Evolutionary conservation across 2,888 invertebrate species (phyloP).

Genomic region (Drosophila monieri): DNA sequence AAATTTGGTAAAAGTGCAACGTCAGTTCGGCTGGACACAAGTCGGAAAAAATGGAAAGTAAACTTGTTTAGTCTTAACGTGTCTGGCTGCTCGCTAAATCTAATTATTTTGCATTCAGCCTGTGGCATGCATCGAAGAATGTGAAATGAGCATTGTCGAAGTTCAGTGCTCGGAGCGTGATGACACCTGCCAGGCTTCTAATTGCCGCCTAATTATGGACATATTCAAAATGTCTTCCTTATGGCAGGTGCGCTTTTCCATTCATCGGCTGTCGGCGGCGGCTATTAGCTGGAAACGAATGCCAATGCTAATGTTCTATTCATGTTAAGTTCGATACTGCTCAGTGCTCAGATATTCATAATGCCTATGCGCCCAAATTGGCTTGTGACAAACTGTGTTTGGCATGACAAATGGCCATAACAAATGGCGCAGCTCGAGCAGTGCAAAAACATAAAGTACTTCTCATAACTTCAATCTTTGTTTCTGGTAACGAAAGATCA

Average conservation of each 20-base stretch:
- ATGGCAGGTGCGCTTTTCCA: slow-evolving; percentile 10
- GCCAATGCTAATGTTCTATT: slow-evolving; percentile 67
- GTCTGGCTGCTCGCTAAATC: slow-evolving; percentile 20
- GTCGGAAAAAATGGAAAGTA: slow-evolving; percentile 68
- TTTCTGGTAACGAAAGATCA: background rate
- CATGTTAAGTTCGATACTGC: slow-evolving; percentile 54
- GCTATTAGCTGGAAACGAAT: slow-evolving; percentile 18
- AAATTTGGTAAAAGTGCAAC: slow-evolving; percentile 68
- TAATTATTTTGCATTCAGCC: slow-evolving; percentile 13
- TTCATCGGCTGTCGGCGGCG: slow-evolving; percentile 19
- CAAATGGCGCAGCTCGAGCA: slow-evolving; percentile 50
- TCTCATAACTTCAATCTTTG: slow-evolving; percentile 10
- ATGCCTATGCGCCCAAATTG: slow-evolving; percentile 33
- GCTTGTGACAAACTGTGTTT: slow-evolving; percentile 47
- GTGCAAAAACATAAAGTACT: slow-evolving; percentile 1
- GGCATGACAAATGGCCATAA: slow-evolving; percentile 62
- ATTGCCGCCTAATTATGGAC: slow-evolving; percentile 3
- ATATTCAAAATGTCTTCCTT: slow-evolving; percentile 20
- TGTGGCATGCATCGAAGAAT: slow-evolving; percentile 19
- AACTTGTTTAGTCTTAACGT: slow-evolving; percentile 12
- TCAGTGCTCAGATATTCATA: slow-evolving; percentile 50
- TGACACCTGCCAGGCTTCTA: slow-evolving; percentile 9
- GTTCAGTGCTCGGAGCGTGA: background rate
- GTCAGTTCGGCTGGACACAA: slow-evolving; percentile 68
- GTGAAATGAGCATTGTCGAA: slow-evolving; percentile 14